These are phyloP conservation scores for Holothuria leucospilota DNA, from an alignment of 53 echinoderm and acorn worm species.

Conservation along the genomic window DNA sequence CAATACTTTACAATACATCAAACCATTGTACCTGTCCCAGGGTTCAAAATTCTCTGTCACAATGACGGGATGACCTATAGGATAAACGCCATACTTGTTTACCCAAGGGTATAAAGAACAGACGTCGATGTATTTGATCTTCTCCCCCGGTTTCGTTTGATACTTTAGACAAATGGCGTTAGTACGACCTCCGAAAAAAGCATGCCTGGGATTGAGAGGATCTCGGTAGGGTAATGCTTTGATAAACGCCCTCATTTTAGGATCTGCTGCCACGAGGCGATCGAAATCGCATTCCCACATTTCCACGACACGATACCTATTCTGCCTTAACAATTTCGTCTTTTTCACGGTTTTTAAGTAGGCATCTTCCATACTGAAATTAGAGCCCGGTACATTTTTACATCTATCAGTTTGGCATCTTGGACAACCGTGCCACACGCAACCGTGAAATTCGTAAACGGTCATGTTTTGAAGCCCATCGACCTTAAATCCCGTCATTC, in stretches of 20 bases:
- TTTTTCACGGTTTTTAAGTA: conserved; percentile 77
- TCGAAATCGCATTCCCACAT: conserved; percentile 77
- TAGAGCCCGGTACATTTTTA: not conserved
- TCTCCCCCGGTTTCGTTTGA: not conserved
- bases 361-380: not conserved
- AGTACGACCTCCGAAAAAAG: conserved; percentile 68
- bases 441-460: conserved; percentile 62
- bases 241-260: conserved; percentile 24
- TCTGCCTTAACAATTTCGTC: conserved; percentile 80
- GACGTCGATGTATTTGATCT: conserved; percentile 72
- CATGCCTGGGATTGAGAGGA: conserved; percentile 57
- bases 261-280: not conserved
- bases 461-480: not conserved
- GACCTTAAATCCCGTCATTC: not conserved
- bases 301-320: conserved; percentile 19
- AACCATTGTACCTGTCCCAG: conserved; percentile 53
- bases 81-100: conserved; percentile 61
- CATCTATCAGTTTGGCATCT: not conserved
- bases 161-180: conserved; percentile 49
- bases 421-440: conserved; percentile 64
- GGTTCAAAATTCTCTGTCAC: conserved; percentile 51
- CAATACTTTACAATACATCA: conserved; percentile 63
- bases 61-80: conserved; percentile 43
- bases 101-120: conserved; percentile 71
- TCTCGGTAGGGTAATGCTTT: not conserved